Percentiles rank a stretch among this genome's conserved stretches.
Evolutionary conservation across 2,888 invertebrate genomes (phyloP).

Genomic region (Epistrophella euchroma): DNA sequence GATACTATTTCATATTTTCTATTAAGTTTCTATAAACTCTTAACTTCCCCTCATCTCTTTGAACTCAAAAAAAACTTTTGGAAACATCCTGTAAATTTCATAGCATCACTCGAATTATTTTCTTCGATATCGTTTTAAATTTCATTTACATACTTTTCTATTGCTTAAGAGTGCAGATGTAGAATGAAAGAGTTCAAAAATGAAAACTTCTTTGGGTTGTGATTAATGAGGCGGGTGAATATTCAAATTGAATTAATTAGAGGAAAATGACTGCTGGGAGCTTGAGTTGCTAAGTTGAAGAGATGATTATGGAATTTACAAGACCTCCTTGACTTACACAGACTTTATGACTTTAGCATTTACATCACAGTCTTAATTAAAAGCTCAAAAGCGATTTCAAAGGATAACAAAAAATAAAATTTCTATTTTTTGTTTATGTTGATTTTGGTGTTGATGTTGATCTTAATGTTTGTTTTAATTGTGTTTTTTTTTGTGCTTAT

Average conservation of each 20-base stretch:
- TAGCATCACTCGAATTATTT: slow-evolving; percentile 15
- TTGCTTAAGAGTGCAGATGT: not conserved
- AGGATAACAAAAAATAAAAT: slow-evolving; percentile 20
- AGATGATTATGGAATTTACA: not conserved
- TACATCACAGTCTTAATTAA: slow-evolving; percentile 29
- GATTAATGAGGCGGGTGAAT: slow-evolving; percentile 58
- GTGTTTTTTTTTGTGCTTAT: slow-evolving; percentile 14
- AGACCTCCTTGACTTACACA: not conserved
- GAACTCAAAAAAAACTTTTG: not conserved
- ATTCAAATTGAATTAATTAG: slow-evolving; percentile 72
- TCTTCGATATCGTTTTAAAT: slow-evolving; percentile 9
- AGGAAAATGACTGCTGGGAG: slow-evolving; percentile 15
- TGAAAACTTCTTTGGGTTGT: slow-evolving; percentile 42
- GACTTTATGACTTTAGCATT: not conserved
- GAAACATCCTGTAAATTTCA: not conserved
- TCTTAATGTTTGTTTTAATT: slow-evolving; percentile 6
- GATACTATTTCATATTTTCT: not conserved
- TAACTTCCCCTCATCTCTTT: not conserved
- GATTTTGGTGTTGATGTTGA: not conserved
- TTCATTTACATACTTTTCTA: slow-evolving; percentile 6
- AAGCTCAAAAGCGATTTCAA: slow-evolving; percentile 40
- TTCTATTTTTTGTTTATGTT: slow-evolving; percentile 21
- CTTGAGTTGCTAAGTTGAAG: not conserved
- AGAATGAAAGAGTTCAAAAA: not conserved
- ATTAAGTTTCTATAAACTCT: not conserved